Evolutionary conservation across 2,888 invertebrate genomes (phyloP).

Genomic region (Epiblema foenella): DNA sequence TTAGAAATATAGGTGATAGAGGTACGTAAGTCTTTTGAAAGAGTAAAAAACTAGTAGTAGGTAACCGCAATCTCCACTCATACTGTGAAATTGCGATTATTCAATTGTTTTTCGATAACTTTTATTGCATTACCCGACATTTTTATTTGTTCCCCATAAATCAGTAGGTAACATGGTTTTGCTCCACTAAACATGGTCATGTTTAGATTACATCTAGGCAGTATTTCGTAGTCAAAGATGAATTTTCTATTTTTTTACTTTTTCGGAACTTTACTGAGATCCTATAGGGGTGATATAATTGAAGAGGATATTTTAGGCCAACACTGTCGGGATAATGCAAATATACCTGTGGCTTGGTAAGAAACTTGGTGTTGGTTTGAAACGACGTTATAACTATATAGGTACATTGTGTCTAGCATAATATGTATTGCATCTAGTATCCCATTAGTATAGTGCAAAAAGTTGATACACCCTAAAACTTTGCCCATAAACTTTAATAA

Average conservation of each 20-base stretch:
- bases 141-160: slow-evolving; percentile 4
- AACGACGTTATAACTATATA: too few relatives aligned
- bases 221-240: neutral
- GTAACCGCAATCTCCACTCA: neutral
- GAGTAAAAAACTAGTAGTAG: too few relatives aligned
- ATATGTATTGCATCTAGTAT: too few relatives aligned
- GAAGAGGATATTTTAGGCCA: slow-evolving; percentile 56
- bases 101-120: slow-evolving; percentile 13
- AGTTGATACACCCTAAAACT: too few relatives aligned
- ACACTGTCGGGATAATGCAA: slow-evolving; percentile 63
- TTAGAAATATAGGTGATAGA: too few relatives aligned
- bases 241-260: slow-evolving; percentile 30
- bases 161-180: neutral
- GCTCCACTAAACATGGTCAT: neutral
- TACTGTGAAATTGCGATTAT: neutral
- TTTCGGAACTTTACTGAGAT: slow-evolving; percentile 44
- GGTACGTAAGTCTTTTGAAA: too few relatives aligned
- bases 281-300: slow-evolving; percentile 47
- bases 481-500: too few relatives aligned
- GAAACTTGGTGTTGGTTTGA: too few relatives aligned
- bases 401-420: too few relatives aligned
- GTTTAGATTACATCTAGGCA: neutral
- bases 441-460: too few relatives aligned
- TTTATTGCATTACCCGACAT: slow-evolving; percentile 3
- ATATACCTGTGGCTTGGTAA: slow-evolving; percentile 69